These are phyloP conservation scores for Thymelicus acteon DNA, from an alignment of 2,888 invertebrate species.

Conservation along the genomic window DNA sequence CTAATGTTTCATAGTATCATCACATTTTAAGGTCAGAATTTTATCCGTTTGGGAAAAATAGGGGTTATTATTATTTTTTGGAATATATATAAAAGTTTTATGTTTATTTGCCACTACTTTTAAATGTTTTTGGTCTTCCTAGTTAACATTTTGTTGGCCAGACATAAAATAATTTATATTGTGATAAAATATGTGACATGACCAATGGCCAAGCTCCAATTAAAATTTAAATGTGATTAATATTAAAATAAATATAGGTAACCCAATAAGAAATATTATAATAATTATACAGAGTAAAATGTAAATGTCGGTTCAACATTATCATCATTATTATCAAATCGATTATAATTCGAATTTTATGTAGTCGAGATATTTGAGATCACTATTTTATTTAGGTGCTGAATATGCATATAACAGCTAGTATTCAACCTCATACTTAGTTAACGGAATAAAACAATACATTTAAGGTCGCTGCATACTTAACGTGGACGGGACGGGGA, in stretches of 20 bases:
- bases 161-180: too few relatives aligned
- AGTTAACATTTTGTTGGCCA: neutral
- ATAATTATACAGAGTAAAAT: neutral
- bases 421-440: constrained; percentile 1
- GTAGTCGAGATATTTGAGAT: neutral
- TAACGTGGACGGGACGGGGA: too few relatives aligned
- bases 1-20: neutral
- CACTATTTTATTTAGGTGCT: neutral
- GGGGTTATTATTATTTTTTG: neutral
- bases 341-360: neutral
- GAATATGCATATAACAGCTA: neutral
- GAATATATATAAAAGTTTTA: neutral
- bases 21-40: neutral
- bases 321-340: neutral
- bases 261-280: neutral
- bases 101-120: neutral
- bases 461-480: too few relatives aligned
- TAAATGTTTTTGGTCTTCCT: neutral
- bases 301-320: neutral
- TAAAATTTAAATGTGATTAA: neutral
- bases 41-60: neutral
- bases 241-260: neutral
- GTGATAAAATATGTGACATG: too few relatives aligned
- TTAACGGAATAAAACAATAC: neutral
- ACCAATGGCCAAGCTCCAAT: neutral